Evolutionary conservation across 2,113 vertebrate species (phyloP), one percentile per base, ranked within the genome.

Genomic region (Salminus brasiliensis): DNA sequence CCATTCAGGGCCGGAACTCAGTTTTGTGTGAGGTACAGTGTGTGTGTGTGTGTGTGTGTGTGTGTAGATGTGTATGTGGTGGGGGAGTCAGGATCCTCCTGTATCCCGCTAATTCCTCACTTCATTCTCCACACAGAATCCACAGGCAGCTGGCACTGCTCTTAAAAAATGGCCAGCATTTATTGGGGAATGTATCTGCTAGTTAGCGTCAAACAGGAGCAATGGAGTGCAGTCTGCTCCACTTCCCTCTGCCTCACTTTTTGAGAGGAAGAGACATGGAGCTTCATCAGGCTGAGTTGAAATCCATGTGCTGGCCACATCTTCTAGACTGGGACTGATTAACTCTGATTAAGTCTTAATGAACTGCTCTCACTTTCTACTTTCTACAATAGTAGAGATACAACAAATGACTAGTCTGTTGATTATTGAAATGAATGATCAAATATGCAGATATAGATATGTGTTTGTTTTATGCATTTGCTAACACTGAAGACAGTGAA

Each of bases 61-160:
- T 73, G 39, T 67, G 8, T 65, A 1, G 67, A 32, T 29, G 9
- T 67, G 25, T 69, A 41, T 57, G 39, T 70, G 13, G 32, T 41
- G 72, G 67, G 63, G 63, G 76, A 79, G 53, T 79, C 34, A 73
- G 65, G 60, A 80, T 82, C 72, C 69, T 76, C 62, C 43, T 62
- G 43, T 70, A 67, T 80, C 79, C 30, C 8, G 39, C 23, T 78
- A 76, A 81, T 81, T 83, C 66, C 81, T 73, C 32, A 63, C 49
- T 72, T 71, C 45, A 10, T 78, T 71, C 68, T 81, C 67, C 69
- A 75, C 75, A 74, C 43, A 39, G 76, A 76, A 78, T 82, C 77
- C 73, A 53, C 67, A 80, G 62, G 55, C 77, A 79, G 80, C 83
- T 85, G 83, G 76, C 83, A 74, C 39, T 43, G 68, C 72, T 80